Base-by-base conservation (phyloP, 1,140 invertebrate genomes). In the Oedothorax gibbosus region DNA sequence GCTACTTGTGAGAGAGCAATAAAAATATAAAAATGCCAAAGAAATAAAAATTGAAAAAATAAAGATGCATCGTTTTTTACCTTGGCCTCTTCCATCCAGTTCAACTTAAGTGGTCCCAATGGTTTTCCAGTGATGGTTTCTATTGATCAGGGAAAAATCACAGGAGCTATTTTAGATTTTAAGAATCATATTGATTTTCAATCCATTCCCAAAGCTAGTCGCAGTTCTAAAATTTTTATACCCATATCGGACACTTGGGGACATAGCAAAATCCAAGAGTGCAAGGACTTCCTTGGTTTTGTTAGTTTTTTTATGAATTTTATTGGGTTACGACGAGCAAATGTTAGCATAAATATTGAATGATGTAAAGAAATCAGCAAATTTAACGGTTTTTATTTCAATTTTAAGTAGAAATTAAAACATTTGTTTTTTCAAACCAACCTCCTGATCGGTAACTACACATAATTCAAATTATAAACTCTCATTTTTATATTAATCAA, bases 81-180 rank as follows among this genome's bases (percentile, higher is more conserved):
- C 3, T 15, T 51, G 35, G 8, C 7, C 11, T 68, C 68, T 78
- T 79, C 56, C 49, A 11, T 79, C 62, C 20, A 21, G 18, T 66
- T 54, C 76, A 18, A 35, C 62, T 79, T 79, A 79, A 79, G 64
- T 79, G 76, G 62, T 66, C 76, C 76, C 76, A 79, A 79, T 56
- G 76, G 76, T 79, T 79, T 79, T 79, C 64, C 64, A 79, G 62
- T 79, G 76, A 79, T 79, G 62, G 76, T 79, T 51, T 79, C 76
- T 79, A 79, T 79, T 79, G 76, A 79, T 79, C 76, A 66, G 35
- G 49, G 50, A 79, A 79, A 79, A 66, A 66, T 65, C 62, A 62
- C 50, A 20, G 50, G 51, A 68, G 76, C 76, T 79, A 79, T 79
- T 79, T 79, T 53, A 79, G 64, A 79, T 79, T 79, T 79, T 79